phyloP scores from a whole-genome alignment of 2,888 invertebrate genomes.

The Adelognathus sp. region DNA sequence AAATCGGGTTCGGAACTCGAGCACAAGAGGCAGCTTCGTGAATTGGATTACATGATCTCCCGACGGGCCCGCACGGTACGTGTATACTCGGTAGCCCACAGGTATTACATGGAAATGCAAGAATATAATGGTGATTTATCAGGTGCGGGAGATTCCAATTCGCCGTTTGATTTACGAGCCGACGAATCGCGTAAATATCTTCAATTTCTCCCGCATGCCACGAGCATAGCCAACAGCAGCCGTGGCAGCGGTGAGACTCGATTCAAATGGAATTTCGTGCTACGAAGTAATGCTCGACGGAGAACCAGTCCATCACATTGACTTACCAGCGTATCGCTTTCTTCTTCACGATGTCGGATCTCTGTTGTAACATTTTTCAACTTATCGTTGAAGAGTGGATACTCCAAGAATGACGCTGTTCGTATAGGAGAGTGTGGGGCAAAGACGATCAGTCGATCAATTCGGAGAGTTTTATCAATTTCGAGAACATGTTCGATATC shows the following conservation, averaged over 20 bases:
- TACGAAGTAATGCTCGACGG: neutral
- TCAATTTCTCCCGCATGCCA: slow-evolving; percentile 56
- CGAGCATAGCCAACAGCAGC: neutral
- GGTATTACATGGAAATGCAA: slow-evolving; percentile 52
- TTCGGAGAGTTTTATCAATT: too few species aligned
- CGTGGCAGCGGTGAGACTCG: neutral
- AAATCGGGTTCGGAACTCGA: slow-evolving; percentile 2
- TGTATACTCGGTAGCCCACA: neutral
- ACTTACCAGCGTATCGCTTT: neutral
- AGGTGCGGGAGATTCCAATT: slow-evolving; percentile 70
- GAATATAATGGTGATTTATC: slow-evolving; percentile 72
- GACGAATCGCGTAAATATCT: slow-evolving; percentile 68
- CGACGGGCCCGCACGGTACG: neutral
- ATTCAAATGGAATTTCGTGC: slow-evolving; percentile 20
- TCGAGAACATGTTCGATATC: too few species aligned
- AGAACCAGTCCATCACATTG: slow-evolving; percentile 3
- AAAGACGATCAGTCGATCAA: too few species aligned
- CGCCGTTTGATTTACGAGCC: slow-evolving; percentile 65
- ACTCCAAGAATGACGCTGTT: too few species aligned
- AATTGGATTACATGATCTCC: neutral
- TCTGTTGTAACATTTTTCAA: too few species aligned
- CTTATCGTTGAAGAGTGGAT: too few species aligned
- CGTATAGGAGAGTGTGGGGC: too few species aligned
- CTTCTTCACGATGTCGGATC: neutral
- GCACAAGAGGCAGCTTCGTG: neutral